Evolutionary conservation across 2,888 invertebrate species (phyloP), one percentile per base, ranked within the genome.

Genomic region (Thalpophila matura): DNA sequence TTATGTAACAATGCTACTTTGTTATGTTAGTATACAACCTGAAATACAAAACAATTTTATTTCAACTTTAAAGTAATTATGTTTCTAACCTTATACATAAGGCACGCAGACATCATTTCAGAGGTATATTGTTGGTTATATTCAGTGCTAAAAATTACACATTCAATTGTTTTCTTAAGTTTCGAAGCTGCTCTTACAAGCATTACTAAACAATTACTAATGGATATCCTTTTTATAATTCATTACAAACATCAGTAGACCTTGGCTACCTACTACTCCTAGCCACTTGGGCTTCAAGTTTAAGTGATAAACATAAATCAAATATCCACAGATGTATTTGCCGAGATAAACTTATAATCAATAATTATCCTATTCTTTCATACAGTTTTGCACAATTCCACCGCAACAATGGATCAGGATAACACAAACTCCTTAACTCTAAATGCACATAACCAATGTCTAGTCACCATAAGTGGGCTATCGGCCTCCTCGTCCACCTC

Each of bases 401-500:
- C 5, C 27, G 47, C 55, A 54, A 68, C 45, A 63, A 56, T 35
- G 40, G 55, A 62, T n/a, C 26, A 46, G n/a, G n/a, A 16, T 35
- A 66, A 60, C 77, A 75, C 55, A 71, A 57, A 53, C 43, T 65
- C 47, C 37, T 65, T 74, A 77, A 55, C 37, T 68, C 63, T 81
- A 79, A 67, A 69, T 63, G 62, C 74, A 80, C 72, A 55, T 56
- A 70, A 53, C 55, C 62, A 80, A 47, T 65, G 73, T 75, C 61
- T 61, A 27, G 51, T 53, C 40, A 69, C 45, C 60, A 72, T 43
- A 46, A 16, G 35, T 27, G 20, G 35, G 63, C 66, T 79, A 79
- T 62, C 86, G 57, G 40, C 75, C 64, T 22, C 82, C 82, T 10
- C 85, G 68, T n/a, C 81, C 80, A 0, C 79, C 80, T 79, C 79